Evolutionary conservation across 2,797 vertebrate species (phyloP).

Genomic region (Gephyroberyx darwinii): DNA sequence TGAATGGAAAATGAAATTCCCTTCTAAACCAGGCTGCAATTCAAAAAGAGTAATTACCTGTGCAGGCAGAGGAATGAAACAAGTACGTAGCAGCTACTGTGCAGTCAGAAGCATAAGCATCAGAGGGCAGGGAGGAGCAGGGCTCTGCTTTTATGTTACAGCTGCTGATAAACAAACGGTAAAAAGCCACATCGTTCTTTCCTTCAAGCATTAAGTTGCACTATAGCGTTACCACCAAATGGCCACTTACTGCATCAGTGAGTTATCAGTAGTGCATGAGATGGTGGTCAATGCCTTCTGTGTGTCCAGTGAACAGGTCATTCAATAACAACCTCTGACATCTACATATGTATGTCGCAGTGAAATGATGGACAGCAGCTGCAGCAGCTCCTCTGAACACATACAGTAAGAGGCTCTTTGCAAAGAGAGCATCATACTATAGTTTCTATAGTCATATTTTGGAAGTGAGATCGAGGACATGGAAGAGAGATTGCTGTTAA

Average conservation of each 20-base stretch:
- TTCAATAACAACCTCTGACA: conserved; percentile 57
- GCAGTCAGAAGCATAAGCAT: conserved; percentile 21
- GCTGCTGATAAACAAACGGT: conserved; percentile 29
- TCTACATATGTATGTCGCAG: conserved; percentile 56
- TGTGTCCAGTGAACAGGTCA: conserved; percentile 47
- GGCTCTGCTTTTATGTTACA: conserved; percentile 40
- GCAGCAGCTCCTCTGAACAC: conserved; percentile 58
- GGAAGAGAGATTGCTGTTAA: conserved; percentile 15
- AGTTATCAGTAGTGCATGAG: conserved; percentile 49
- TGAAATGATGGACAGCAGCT: conserved; percentile 50
- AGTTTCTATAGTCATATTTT: conserved; percentile 24
- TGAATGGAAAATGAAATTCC: conserved; percentile 54
- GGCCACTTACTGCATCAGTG: conserved; percentile 69
- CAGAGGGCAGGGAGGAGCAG: conserved; percentile 17
- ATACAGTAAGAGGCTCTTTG: conserved; percentile 59
- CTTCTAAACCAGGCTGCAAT: conserved; percentile 36
- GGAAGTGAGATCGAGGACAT: conserved; percentile 27
- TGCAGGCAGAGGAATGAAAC: conserved; percentile 48
- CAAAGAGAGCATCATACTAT: conserved; percentile 54
- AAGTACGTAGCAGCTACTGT: conserved; percentile 29
- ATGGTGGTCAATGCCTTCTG: conserved; percentile 37
- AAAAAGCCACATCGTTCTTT: conserved; percentile 37
- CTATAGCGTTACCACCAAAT: conserved; percentile 51
- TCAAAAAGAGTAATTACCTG: conserved; percentile 59
- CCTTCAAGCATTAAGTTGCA: conserved; percentile 37